phyloP scores from a whole-genome alignment of 1,140 invertebrate genomes.

The Trinorchestia longiramus region DNA sequence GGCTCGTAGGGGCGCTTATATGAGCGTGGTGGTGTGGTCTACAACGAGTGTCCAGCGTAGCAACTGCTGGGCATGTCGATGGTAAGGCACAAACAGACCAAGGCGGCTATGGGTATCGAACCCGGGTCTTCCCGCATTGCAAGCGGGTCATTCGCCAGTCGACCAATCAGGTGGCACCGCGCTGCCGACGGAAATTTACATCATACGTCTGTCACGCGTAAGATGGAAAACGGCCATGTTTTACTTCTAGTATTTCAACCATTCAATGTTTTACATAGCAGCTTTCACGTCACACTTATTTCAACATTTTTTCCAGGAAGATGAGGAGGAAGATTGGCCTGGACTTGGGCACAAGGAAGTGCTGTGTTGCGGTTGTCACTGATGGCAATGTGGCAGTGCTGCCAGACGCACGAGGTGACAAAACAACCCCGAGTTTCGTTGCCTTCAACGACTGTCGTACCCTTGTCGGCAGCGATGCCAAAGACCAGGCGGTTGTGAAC shows the following conservation, averaged over 20 bases:
- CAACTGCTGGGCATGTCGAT: no score
- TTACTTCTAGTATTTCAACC: neutral
- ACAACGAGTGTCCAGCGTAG: no score
- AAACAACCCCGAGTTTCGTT: conserved; percentile 31
- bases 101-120: no score
- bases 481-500: neutral
- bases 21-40: no score
- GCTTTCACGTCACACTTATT: neutral
- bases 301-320: neutral
- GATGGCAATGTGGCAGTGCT: conserved; percentile 4
- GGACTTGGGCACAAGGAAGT: conserved; percentile 26
- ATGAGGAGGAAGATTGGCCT: neutral
- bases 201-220: no score
- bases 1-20: no score
- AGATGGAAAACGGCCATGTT: neutral
- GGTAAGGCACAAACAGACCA: no score
- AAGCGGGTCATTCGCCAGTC: no score
- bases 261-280: neutral
- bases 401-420: conserved; percentile 28
- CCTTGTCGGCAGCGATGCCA: conserved; percentile 31
- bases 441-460: neutral
- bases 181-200: no score
- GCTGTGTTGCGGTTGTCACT: neutral
- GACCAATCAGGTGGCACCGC: no score
- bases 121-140: no score